A percentile compares a stretch with the other conserved stretches of the same genome.
These are phyloP conservation scores for Pseudorhombus dupliciocellatus DNA, from an alignment of 2,113 vertebrate genomes.

Conservation along the genomic window DNA sequence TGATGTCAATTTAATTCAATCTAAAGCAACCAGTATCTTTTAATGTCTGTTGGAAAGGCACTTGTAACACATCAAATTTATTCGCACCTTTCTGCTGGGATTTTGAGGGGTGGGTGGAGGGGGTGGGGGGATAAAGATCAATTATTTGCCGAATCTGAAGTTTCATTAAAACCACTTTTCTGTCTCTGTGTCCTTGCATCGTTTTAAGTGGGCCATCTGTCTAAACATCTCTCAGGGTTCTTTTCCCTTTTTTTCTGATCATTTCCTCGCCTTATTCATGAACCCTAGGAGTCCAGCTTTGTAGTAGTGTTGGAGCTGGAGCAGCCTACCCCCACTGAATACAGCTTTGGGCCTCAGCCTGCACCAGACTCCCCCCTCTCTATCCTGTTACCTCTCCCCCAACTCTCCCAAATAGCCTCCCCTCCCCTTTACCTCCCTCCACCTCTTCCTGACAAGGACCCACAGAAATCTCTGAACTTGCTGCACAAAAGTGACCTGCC, in stretches of 20 bases:
- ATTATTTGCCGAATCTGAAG: slow-evolving; percentile 95
- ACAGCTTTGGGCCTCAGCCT: slow-evolving; percentile 89
- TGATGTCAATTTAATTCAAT: slow-evolving; percentile 87
- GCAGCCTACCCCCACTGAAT: slow-evolving; percentile 94
- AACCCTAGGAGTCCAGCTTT: slow-evolving; percentile 99
- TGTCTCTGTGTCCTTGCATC: slow-evolving; percentile 86
- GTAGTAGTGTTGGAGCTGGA: slow-evolving; percentile 93
- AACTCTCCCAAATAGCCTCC: slow-evolving; percentile 60
- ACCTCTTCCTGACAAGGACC: slow-evolving; percentile 85
- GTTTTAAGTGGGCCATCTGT: slow-evolving; percentile 99
- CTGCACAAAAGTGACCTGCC: slow-evolving; percentile 93
- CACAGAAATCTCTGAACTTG: slow-evolving; percentile 93
- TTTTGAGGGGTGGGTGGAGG: slow-evolving; percentile 35
- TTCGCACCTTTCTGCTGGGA: slow-evolving; percentile 83
- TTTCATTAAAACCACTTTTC: slow-evolving; percentile 94
- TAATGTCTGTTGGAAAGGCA: slow-evolving; percentile 77
- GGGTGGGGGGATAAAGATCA: slow-evolving; percentile 84
- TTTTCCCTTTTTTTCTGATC: slow-evolving; percentile 91
- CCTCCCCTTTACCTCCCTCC: slow-evolving; percentile 58
- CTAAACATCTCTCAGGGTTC: slow-evolving; percentile 96
- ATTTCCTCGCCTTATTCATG: slow-evolving; percentile 99
- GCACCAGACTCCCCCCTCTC: slow-evolving; percentile 70
- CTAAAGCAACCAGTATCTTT: slow-evolving; percentile 78
- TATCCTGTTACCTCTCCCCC: slow-evolving; percentile 49
- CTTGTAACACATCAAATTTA: slow-evolving; percentile 87